Evolutionary conservation across 2,888 invertebrate species (phyloP).

Genomic region (Pecten maximus): DNA sequence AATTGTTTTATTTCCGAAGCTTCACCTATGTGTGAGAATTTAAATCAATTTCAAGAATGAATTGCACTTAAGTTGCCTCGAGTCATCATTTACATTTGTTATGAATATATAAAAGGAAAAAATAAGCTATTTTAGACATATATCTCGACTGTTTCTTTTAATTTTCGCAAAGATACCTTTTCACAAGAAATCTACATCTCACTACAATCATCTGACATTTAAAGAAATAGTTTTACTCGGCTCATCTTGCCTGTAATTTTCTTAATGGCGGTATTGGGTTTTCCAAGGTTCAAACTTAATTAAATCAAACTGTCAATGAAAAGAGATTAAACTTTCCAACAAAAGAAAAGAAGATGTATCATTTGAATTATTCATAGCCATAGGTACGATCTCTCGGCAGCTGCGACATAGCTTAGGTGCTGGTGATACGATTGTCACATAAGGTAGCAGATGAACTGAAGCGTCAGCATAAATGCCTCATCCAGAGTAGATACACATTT

Average conservation of each 20-base stretch:
- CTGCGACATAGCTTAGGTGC: constrained; percentile 8
- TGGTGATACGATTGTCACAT: background rate
- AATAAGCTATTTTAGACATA: background rate
- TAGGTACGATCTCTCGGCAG: background rate
- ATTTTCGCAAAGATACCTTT: background rate
- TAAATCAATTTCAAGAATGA: constrained; percentile 26
- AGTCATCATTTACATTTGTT: background rate
- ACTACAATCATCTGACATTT: background rate
- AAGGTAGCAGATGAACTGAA: constrained; percentile 1
- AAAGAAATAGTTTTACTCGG: background rate
- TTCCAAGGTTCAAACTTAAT: constrained; percentile 30
- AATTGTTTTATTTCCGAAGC: background rate
- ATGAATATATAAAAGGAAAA: background rate
- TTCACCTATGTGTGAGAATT: background rate
- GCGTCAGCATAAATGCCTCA: constrained; percentile 22
- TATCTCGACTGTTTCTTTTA: background rate
- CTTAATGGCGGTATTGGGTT: background rate
- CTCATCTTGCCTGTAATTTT: background rate
- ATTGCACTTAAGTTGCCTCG: background rate
- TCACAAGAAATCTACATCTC: background rate
- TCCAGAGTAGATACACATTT: constrained; percentile 26
- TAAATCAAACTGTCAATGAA: constrained; percentile 25
- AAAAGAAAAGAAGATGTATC: constrained; percentile 31
- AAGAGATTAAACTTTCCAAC: constrained; percentile 31
- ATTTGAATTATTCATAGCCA: constrained; percentile 25